Evolutionary conservation across 2,888 invertebrate species (phyloP), one percentile per base, ranked within the genome.

Genomic region (Erebia epiphron): DNA sequence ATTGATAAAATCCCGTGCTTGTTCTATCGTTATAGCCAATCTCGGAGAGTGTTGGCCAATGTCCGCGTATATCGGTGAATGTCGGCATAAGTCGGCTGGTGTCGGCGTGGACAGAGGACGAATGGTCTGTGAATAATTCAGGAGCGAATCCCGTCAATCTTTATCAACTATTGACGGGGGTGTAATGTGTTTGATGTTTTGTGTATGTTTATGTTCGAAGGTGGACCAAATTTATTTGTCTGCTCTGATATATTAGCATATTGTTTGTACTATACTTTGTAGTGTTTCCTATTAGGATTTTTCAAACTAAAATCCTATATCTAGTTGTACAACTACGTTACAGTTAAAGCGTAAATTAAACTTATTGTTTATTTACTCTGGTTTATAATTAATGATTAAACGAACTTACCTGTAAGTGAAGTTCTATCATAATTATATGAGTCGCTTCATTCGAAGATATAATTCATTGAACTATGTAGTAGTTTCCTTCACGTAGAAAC

Each of bases 41-140:
- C 71, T 72, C 16, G 60, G 65, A 58, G 73, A 75, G 71, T 71
- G 75, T 74, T 69, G 74, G 72, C 67, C 60, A 11, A 54, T 69
- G 71, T 68, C 64, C 64, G 67, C 52, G 71, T 41, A n/a, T 62
- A 62, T 68, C 68, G 68, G 71, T 9, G 71, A 61, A 60, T 65
- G 71, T 73, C 69, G 71, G 69, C 56, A 41, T 43, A 14, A 26
- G 71, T 68, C 68, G 65, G 68, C n/a, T 14, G 41, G 52, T 67
- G 69, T 71, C 69, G 69, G 67, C 60, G 66, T 52, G 64, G 73
- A 69, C 71, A 71, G 70, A 26, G 67, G 67, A 73, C 73, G 62
- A 68, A 67, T 69, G 67, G 68, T 58, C 43, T 49, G 68, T 75
- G 75, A 75, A 75, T 75, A 75, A 75, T 75, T 73, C 75, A 75